Evolutionary conservation across 2,888 invertebrate species (phyloP), one percentile per base, ranked within the genome.

Genomic region (Pristionchus entomophagus): DNA sequence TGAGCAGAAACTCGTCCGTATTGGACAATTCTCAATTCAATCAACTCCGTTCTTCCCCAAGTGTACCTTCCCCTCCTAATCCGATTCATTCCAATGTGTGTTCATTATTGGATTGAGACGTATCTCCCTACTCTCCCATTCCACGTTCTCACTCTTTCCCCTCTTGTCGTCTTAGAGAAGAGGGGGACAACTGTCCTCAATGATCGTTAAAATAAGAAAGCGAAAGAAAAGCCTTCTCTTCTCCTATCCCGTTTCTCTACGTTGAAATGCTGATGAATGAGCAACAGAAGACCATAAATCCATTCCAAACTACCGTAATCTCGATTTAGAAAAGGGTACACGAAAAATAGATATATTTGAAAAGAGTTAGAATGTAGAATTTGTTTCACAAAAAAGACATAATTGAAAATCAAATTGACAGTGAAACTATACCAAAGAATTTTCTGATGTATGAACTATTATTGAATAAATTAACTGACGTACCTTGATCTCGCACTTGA

Each of bases 401-500:
- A n/a, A n/a, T n/a, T n/a, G n/a, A n/a, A n/a, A n/a, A n/a, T n/a
- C n/a, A n/a, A n/a, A n/a, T n/a, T n/a, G n/a, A n/a, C n/a, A n/a
- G n/a, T n/a, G n/a, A n/a, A n/a, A n/a, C n/a, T n/a, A n/a, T n/a
- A n/a, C n/a, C n/a, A n/a, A n/a, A n/a, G n/a, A n/a, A n/a, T n/a
- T n/a, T n/a, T n/a, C n/a, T n/a, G n/a, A n/a, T n/a, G n/a, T n/a
- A n/a, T n/a, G n/a, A n/a, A n/a, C n/a, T n/a, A n/a, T n/a, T n/a
- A n/a, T n/a, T n/a, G n/a, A n/a, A n/a, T n/a, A n/a, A 32, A 32
- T 22, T 26, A 45, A 14, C 6, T 26, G 22, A 35, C 1, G 29
- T 62, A 92, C 93, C 91, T 92, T 92, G 87, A 93, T 93, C 87
- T 92, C 91, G 86, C 91, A 91, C 82, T 88, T 87, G 82, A 93